Conservation (phyloP, 1,140 invertebrate species). For the Meloidogyne hapla region DNA sequence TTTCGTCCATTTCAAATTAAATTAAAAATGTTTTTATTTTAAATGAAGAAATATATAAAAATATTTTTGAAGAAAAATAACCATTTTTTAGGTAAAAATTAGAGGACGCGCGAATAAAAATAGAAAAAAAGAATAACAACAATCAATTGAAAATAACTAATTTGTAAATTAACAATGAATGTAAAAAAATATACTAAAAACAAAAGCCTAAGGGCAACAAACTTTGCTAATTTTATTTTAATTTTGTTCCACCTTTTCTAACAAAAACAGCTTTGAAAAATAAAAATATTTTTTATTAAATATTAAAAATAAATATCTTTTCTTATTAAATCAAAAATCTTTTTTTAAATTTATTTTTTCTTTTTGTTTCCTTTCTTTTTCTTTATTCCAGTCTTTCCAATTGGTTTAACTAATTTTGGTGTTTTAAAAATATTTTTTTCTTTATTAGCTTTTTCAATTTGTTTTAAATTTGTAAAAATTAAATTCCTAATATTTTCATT, state of each 20-base stretch:
- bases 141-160: background rate
- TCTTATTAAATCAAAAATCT: too few species aligned
- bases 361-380: slow-evolving; percentile 4
- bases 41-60: background rate
- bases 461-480: background rate
- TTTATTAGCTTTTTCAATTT: background rate
- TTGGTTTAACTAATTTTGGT: slow-evolving; percentile 12
- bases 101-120: background rate
- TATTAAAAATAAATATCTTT: too few species aligned
- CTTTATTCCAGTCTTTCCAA: background rate
- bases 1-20: background rate
- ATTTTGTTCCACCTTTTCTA: background rate
- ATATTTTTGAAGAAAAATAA: background rate
- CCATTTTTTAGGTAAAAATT: background rate
- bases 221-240: background rate
- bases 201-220: background rate
- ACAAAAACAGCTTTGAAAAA: too few species aligned
- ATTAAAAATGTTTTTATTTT: background rate
- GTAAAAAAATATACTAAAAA: background rate
- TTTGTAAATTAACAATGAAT: background rate
- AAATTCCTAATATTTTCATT: background rate
- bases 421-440: background rate
- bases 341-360: background rate
- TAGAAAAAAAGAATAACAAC: background rate
- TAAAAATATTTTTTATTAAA: too few species aligned